A percentile compares a stretch with the other conserved stretches of the same genome.
Conservation (phyloP, 2,888 invertebrate species). For the Megamerina dolium region DNA sequence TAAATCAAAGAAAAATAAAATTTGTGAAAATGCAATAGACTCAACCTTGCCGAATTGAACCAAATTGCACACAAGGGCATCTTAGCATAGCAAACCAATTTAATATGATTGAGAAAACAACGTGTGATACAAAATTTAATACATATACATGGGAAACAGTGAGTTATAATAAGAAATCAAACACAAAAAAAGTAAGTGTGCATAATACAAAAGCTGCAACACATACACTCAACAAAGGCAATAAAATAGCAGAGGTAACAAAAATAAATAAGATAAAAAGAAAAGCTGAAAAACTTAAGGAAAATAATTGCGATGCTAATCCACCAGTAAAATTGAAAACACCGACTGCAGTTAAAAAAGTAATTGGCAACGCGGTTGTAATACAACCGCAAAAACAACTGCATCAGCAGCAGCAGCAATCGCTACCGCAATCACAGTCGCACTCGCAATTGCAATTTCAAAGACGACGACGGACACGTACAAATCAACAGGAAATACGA, state of each 20-base stretch:
- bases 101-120: slow-evolving; percentile 27
- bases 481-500: slow-evolving; percentile 33
- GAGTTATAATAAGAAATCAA: slow-evolving; percentile 32
- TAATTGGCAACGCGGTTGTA: slow-evolving; percentile 31
- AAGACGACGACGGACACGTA: slow-evolving; percentile 31
- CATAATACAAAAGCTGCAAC: background rate
- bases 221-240: slow-evolving; percentile 9
- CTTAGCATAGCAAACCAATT: too few species aligned
- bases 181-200: slow-evolving; percentile 12
- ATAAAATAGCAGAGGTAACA: slow-evolving; percentile 10
- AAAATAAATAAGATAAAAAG: background rate
- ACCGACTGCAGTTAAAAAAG: too few species aligned
- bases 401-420: slow-evolving; percentile 5
- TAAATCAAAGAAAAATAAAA: too few species aligned
- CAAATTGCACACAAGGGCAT: too few species aligned
- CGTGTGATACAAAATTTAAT: slow-evolving; percentile 22
- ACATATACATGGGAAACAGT: slow-evolving; percentile 42
- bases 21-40: too few species aligned
- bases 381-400: slow-evolving; percentile 2
- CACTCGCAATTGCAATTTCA: slow-evolving; percentile 10
- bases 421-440: slow-evolving; percentile 5
- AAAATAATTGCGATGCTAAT: background rate
- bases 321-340: background rate
- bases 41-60: too few species aligned
- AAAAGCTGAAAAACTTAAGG: slow-evolving; percentile 11